Evolutionary conservation across 2,797 vertebrate species (phyloP).

Genomic region (Catostomus latipinnis): DNA sequence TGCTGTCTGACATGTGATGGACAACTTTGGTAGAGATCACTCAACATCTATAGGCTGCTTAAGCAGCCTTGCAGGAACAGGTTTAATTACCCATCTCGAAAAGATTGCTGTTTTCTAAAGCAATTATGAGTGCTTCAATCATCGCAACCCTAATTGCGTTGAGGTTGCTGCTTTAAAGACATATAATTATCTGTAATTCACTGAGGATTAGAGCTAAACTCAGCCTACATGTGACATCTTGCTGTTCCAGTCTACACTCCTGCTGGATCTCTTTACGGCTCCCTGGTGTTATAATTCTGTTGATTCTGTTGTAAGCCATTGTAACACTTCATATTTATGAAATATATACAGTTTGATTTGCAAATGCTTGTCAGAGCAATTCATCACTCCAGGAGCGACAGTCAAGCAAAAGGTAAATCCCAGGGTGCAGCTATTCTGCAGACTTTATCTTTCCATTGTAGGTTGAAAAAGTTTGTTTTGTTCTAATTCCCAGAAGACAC

Average conservation of each 20-base stretch:
- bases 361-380: neutral
- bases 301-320: constrained; percentile 10
- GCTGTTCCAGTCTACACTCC: constrained; percentile 30
- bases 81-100: constrained; percentile 57
- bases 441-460: constrained; percentile 12
- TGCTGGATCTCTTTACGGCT: constrained; percentile 29
- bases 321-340: constrained; percentile 17
- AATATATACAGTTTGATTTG: constrained; percentile 16
- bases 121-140: constrained; percentile 62
- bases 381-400: neutral
- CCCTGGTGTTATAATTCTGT: constrained; percentile 13
- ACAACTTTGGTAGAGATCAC: constrained; percentile 50
- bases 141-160: constrained; percentile 52
- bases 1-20: constrained; percentile 58
- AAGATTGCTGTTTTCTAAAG: constrained; percentile 58
- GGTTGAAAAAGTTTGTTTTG: constrained; percentile 37
- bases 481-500: constrained; percentile 32
- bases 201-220: constrained; percentile 54
- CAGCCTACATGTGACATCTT: constrained; percentile 31
- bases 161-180: constrained; percentile 53
- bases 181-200: constrained; percentile 65
- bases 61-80: constrained; percentile 29
- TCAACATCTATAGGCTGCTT: constrained; percentile 48
- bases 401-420: constrained; percentile 26
- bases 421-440: neutral